Evolutionary conservation across 2,797 vertebrate species (phyloP), one percentile per base, ranked within the genome.

Genomic region (Microctenopoma lineatum): DNA sequence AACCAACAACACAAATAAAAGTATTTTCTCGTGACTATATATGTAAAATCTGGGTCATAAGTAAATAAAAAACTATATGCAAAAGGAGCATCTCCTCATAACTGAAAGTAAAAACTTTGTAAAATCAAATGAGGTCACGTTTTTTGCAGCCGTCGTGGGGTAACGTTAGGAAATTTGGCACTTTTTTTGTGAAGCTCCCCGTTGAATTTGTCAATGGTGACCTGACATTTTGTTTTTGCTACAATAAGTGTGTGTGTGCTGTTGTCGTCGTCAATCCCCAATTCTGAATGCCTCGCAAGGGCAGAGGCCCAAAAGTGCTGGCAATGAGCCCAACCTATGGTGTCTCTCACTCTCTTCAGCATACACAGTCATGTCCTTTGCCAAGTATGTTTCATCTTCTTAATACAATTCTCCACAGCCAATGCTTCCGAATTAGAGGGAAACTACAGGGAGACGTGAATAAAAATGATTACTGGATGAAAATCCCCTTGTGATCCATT

Each of bases 371-470:
- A 62, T 80, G 83, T 85, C 66, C 60, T 77, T 70, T 69, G 66
- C 71, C 59, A 73, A 63, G 54, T 70, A 63, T 64, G 76, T 84
- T 87, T 89, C 80, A 86, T 82, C 75, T 72, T 55, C 70, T 71
- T 89, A 82, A 86, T 73, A 54, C 74, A 75, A 85, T 90, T 87
- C 75, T 84, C 82, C 83, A 81, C 84, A 82, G 86, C 67, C 62
- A 69, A 27, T 85, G 76, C 86, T 70, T 85, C 66, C 76, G 81
- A 83, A 84, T 89, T 80, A 85, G 65, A 85, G 74, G 59, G 53
- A 59, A 86, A 57, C 81, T 82, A 73, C 59, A 62, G 74, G 68
- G 77, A 90, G 67, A 83, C 25, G 70, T 4, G 26, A 66, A 81
- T 63, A 81, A 75, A 78, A 87, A 81, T 70, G 54, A 84, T 84